Evolutionary conservation across 2,888 invertebrate species (phyloP), one percentile per base, ranked within the genome.

Genomic region (Galerucella calmariensis): DNA sequence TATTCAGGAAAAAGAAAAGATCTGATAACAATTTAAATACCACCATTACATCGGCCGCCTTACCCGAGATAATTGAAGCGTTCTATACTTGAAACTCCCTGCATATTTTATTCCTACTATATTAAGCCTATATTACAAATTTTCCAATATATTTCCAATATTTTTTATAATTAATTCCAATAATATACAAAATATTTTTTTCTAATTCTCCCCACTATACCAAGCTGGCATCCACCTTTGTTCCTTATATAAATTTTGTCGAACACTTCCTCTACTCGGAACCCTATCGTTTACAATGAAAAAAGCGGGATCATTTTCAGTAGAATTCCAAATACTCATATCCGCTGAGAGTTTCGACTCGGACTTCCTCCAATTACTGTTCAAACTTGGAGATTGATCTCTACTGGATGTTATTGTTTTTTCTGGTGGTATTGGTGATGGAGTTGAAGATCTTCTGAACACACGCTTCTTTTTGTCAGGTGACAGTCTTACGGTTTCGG

Each of bases 221-320:
- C 79, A 79, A 8, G 78, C 75, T 11, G 81, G 79, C 78, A 78
- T 79, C 80, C 80, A 80, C 59, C 75, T 77, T 66, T 79, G 76
- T 58, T 76, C 77, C 53, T 78, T 79, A 71, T 78, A 77, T 68
- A 76, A 71, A 76, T 81, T 79, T 58, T 79, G 78, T 68, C 82
- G 81, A 14, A 80, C 77, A 62, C 81, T 79, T 53, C 71, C 75
- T n/a, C 72, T 69, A 56, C 59, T 76, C 1, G 68, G 75, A 10
- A 58, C 53, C 11, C 56, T 66, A 46, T 81, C 82, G 53, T 83
- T 82, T 12, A 83, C 67, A 24, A 85, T 81, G 46, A 83, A 77
- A 73, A 85, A 85, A 67, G 84, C 83, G 9, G 78, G 79, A 68
- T 79, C 78, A 41, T 76, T 70, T 24, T 77, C 74, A 35, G 68